A percentile compares a stretch with the other conserved stretches of the same genome.
These are phyloP conservation scores for Augiades crinisus DNA, from an alignment of 2,888 invertebrate species.

Conservation along the genomic window DNA sequence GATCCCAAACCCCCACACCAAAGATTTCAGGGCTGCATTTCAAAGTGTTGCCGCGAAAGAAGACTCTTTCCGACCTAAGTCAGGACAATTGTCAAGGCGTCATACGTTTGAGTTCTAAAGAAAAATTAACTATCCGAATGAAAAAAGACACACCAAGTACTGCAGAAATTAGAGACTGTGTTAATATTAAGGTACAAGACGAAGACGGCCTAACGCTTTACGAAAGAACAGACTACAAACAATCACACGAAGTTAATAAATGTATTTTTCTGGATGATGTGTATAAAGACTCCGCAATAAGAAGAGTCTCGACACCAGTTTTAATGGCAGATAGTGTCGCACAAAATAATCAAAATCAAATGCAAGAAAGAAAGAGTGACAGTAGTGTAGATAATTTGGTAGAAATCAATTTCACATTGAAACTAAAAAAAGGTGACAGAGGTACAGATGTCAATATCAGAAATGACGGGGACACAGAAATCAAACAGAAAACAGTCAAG, in stretches of 20 bases:
- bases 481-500: neutral
- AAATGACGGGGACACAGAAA: conserved; percentile 36
- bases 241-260: conserved; percentile 25
- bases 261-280: conserved; percentile 42
- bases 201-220: conserved; percentile 54
- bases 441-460: conserved; percentile 47
- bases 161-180: conserved; percentile 48
- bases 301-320: conserved; percentile 43
- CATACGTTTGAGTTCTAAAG: conserved; percentile 43
- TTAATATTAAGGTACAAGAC: conserved; percentile 54
- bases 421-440: conserved; percentile 53
- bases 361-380: conserved; percentile 39
- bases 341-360: conserved; percentile 31
- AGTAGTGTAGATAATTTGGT: conserved; percentile 50
- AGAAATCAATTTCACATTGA: conserved; percentile 61
- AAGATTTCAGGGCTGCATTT: conserved; percentile 41
- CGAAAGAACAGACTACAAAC: conserved; percentile 53
- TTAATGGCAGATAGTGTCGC: conserved; percentile 35
- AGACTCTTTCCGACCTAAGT: conserved; percentile 36
- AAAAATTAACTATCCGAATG: conserved; percentile 46
- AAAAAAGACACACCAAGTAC: conserved; percentile 47
- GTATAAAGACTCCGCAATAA: conserved; percentile 47
- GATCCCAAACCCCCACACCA: too few species aligned
- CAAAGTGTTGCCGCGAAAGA: conserved; percentile 45
- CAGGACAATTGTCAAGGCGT: conserved; percentile 29